Conservation (phyloP, 2,113 vertebrate genomes). For the Pachypanchax playfairii region DNA sequence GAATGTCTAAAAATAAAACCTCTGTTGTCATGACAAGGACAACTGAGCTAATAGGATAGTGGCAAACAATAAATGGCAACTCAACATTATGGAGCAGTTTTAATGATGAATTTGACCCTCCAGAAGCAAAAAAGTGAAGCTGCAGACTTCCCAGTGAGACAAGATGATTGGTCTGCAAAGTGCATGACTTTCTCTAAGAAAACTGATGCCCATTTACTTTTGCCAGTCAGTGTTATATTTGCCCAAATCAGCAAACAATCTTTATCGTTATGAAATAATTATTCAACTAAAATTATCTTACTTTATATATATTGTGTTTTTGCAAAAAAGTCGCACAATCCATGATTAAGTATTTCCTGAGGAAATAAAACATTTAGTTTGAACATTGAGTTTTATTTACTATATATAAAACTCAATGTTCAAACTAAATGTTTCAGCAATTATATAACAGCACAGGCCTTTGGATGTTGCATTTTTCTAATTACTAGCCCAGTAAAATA, state of each 20-base stretch:
- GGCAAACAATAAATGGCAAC: not conserved
- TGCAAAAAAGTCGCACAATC: no score
- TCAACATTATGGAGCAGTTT: not conserved
- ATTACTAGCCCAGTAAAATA: not conserved
- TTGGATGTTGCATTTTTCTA: not conserved
- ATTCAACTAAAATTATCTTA: no score
- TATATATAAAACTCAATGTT: no score
- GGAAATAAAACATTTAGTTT: no score
- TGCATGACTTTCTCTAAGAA: not conserved
- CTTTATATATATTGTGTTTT: no score
- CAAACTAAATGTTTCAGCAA: no score
- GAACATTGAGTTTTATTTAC: no score
- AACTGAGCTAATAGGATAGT: not conserved
- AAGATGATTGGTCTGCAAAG: accelerated
- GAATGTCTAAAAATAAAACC: no score
- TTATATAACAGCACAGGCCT: no score
- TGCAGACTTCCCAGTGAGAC: not conserved
- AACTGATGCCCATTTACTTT: not conserved
- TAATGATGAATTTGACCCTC: not conserved
- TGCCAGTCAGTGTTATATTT: not conserved
- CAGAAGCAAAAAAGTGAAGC: not conserved
- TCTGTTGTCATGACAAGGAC: conserved; percentile 8
- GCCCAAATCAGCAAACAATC: not conserved
- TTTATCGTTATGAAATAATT: not conserved
- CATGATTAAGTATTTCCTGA: no score